Evolutionary conservation across 2,797 vertebrate genomes (phyloP).

Genomic region (Neoniphon sammara): DNA sequence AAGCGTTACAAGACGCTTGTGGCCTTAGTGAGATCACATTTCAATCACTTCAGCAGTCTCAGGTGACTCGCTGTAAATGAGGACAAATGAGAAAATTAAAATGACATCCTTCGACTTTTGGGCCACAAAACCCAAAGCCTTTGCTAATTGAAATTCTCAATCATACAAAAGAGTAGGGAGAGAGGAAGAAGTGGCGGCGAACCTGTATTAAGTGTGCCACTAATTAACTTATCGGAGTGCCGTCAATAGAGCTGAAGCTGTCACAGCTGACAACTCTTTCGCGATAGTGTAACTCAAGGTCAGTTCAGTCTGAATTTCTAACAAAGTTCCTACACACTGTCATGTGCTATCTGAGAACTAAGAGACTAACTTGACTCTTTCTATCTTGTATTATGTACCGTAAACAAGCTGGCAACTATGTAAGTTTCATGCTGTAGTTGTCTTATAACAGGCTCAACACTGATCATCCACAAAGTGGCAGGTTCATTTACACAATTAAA

Average conservation of each 20-base stretch:
- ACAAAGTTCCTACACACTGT: constrained; percentile 19
- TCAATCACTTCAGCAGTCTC: constrained; percentile 71
- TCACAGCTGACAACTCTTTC: constrained; percentile 53
- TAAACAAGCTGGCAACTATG: constrained; percentile 31
- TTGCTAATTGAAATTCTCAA: constrained; percentile 71
- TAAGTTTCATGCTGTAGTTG: not conserved
- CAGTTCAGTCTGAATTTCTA: constrained; percentile 20
- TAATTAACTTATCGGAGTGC: constrained; percentile 32
- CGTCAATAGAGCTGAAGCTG: constrained; percentile 40
- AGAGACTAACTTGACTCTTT: too few species aligned
- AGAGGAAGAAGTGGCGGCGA: constrained; percentile 15
- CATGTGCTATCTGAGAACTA: not conserved
- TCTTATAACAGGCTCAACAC: not conserved
- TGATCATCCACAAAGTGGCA: constrained; percentile 12
- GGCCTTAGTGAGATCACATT: constrained; percentile 64
- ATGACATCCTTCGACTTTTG: constrained; percentile 62
- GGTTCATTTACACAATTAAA: not conserved
- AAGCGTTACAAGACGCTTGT: constrained; percentile 55
- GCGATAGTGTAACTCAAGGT: not conserved
- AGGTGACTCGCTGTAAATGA: constrained; percentile 67
- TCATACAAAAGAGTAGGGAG: constrained; percentile 48
- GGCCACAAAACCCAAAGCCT: constrained; percentile 39
- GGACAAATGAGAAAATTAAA: constrained; percentile 75
- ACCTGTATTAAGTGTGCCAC: constrained; percentile 7
- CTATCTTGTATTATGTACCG: not conserved